These are phyloP conservation scores for Trichomalopsis sarcophagae DNA, from an alignment of 1,140 invertebrate species.

Conservation along the genomic window DNA sequence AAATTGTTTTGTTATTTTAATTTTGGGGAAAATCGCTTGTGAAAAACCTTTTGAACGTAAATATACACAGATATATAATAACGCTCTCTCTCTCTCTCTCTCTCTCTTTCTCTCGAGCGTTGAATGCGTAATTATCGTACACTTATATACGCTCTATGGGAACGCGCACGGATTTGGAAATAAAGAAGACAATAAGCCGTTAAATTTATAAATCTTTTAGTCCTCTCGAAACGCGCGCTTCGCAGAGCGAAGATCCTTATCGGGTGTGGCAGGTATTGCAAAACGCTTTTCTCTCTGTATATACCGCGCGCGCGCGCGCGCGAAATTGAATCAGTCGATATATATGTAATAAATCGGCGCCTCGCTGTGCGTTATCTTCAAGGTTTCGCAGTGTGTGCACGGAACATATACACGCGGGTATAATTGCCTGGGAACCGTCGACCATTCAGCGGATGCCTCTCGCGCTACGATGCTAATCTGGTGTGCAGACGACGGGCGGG, in stretches of 20 bases:
- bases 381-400: neutral
- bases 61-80: neutral
- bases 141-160: too few species aligned
- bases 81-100: too few species aligned
- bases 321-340: too few species aligned
- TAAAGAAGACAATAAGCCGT: neutral
- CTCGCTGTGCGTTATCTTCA: neutral
- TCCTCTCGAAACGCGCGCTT: too few species aligned
- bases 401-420: neutral
- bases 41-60: neutral
- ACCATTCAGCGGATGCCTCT: neutral
- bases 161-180: neutral
- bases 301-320: too few species aligned
- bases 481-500: neutral
- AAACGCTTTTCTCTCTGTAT: too few species aligned
- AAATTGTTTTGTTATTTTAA: conserved; percentile 10
- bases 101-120: too few species aligned
- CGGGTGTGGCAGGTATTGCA: too few species aligned
- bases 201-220: neutral
- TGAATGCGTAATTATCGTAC: neutral
- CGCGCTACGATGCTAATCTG: conserved; percentile 24
- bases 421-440: conserved; percentile 38
- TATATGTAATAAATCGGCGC: too few species aligned
- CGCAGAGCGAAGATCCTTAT: neutral
- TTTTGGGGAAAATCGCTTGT: neutral